These are phyloP conservation scores for Spongilla lacustris DNA, from an alignment of 37 sponge, comb jelly and placozoan species.

Conservation along the genomic window DNA sequence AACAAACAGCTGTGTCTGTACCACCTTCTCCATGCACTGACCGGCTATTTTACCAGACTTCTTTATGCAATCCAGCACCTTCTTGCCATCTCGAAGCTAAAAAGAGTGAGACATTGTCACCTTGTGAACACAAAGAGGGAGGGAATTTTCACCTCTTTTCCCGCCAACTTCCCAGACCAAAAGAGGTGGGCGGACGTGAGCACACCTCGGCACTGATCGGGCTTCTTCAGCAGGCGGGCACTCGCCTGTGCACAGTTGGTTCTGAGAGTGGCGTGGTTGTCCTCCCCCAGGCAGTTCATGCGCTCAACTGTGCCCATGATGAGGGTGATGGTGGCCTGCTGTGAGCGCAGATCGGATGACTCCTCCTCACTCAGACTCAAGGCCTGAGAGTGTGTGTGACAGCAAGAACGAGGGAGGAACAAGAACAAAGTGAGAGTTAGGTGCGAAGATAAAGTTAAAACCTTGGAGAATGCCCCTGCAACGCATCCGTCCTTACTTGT, in stretches of 20 bases:
- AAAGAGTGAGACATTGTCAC: neutral
- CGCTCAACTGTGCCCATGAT: constrained; percentile 93
- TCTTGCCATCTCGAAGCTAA: constrained; percentile 76
- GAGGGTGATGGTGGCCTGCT: constrained; percentile 84
- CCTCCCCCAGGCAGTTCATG: constrained; percentile 91
- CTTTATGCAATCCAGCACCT: constrained; percentile 96
- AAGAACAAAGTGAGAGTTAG: no score
- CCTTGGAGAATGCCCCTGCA: no score
- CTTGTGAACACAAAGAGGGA: neutral
- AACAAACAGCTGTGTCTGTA: constrained; percentile 90
- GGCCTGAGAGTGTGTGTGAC: constrained; percentile 57
- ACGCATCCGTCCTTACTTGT: constrained; percentile 61
- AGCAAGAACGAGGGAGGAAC: no score
- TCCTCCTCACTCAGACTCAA: constrained; percentile 96
- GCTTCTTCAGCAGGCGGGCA: constrained; percentile 95
- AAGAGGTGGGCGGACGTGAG: constrained; percentile 93
- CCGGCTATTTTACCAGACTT: constrained; percentile 89
- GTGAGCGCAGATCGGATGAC: constrained; percentile 92
- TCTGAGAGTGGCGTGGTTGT: constrained; percentile 97
- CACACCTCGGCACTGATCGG: constrained; percentile 96
- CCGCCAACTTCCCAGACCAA: constrained; percentile 84
- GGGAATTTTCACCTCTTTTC: constrained; percentile 2
- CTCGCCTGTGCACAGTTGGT: constrained; percentile 90
- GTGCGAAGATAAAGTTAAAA: no score
- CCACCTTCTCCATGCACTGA: constrained; percentile 97